These are phyloP conservation scores for Opisthocomus hoazin DNA, from an alignment of 2,113 vertebrate species.

Conservation along the genomic window DNA sequence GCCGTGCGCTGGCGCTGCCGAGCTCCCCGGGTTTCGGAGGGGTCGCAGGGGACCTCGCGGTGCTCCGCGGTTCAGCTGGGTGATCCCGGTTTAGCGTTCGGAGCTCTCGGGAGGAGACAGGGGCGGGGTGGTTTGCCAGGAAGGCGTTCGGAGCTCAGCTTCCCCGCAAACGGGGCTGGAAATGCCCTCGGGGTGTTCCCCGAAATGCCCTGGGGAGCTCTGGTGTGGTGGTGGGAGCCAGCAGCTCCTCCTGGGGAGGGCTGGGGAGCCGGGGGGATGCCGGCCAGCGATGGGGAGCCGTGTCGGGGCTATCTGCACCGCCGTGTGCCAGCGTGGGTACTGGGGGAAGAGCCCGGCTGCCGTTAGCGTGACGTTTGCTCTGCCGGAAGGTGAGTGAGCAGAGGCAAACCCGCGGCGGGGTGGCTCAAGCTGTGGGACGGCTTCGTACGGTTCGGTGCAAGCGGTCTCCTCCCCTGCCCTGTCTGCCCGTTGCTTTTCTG, in stretches of 20 bases:
- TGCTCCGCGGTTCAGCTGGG: neutral
- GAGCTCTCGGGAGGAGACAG: neutral
- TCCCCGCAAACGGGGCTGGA: neutral
- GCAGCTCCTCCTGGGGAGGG: neutral
- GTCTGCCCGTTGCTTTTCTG: neutral
- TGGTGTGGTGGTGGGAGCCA: fast-evolving
- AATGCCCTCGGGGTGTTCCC: neutral
- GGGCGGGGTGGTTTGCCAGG: neutral
- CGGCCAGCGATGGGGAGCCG: neutral
- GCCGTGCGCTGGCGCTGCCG: neutral
- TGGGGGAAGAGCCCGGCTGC: neutral
- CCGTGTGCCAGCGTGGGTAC: neutral
- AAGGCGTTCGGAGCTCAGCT: neutral
- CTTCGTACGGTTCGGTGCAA: neutral
- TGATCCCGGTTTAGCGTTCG: neutral
- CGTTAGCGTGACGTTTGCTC: neutral
- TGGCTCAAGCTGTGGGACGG: neutral
- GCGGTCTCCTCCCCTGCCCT: neutral
- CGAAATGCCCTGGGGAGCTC: neutral
- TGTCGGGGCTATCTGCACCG: neutral
- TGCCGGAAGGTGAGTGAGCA: neutral
- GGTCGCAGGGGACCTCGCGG: fast-evolving
- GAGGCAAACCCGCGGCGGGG: neutral
- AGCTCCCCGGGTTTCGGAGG: neutral
- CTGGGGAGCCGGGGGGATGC: neutral